Base-by-base conservation (phyloP, 2,113 vertebrate genomes). In the Marmota flaviventris region DNA sequence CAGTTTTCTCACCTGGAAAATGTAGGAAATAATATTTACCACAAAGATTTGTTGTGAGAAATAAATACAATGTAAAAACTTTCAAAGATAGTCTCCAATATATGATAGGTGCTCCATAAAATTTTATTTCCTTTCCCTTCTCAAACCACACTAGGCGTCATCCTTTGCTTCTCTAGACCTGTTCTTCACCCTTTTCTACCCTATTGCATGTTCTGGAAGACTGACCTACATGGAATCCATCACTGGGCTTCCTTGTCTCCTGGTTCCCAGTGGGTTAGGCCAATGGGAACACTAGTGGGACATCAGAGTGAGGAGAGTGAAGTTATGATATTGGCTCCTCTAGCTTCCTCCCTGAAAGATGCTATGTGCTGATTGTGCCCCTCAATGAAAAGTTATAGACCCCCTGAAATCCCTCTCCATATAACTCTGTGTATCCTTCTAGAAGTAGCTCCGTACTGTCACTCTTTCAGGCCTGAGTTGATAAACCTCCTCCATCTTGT, bases 1-100 rank as follows among this genome's bases (percentile, higher is more conserved):
- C 37, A 45, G 8, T 51, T 91, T 85, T 93, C 45, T 96, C 25
- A 82, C 73, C 8, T 86, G 34, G 73, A 78, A 96, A 84, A 81
- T 53, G 48, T 18, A 29, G 17, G 1, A 78, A 85, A 89, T 86
- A 67, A 25, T 89, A n/a, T 53, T 2, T 81, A 65, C 10, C 27
- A 32, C 65, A 92, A 61, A 79, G n/a, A 39, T 58, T 39, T 83
- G 16, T 42, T 89, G n/a, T 83, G 51, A 88, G 12, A 34, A 69
- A 70, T 85, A 85, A 82, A 56, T 82, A 25, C 37, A 87, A 67
- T 37, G 12, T 42, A 69, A 83, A 78, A 77, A 78, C n/a, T 45
- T 93, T 76, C 45, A 90, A 51, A 34, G 72, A 37, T 77, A 83
- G 39, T 86, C 78, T 67, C 69, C 90, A 65, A 93, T 72, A 73